Evolutionary conservation across 2,888 invertebrate genomes (phyloP), one percentile per base, ranked within the genome.

Genomic region (Clusia tigrina): DNA sequence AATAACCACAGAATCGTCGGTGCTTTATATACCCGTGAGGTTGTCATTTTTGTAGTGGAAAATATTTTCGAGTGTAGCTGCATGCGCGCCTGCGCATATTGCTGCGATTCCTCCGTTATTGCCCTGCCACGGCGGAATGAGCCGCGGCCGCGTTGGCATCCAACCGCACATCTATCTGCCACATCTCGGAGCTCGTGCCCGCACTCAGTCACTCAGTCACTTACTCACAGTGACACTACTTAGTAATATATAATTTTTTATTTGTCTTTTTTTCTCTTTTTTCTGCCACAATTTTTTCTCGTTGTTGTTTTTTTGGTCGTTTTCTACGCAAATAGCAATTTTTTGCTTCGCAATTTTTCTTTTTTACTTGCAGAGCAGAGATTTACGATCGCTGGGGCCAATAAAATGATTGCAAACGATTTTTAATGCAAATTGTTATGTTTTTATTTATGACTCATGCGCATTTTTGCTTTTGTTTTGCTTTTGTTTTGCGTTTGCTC

Each of bases 371-470:
- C 32, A 32, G 32, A 32, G 32, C 12, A 9, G 32, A 82, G 81
- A 82, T 81, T 81, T 81, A 81, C 78, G 81, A 79, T 77, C 74
- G 67, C 69, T 71, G 71, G 73, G 77, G 71, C 78, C 79, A 81
- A 81, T 81, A 82, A 81, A 81, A 82, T 82, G 81, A 81, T 81
- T 81, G 81, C 78, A 70, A 80, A 72, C 76, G 78, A 81, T 81
- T 79, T 81, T 78, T 78, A 81, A 82, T 78, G 80, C 78, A 82
- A 81, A 81, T 81, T 77, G 76, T 78, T 79, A 71, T 73, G 71
- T 74, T 72, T 73, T 72, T 76, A 71, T 66, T 69, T 48, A 48
- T 48, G 48, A 48, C 20, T 48, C 48, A 48, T 48, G 48, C 20
- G 48, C 18, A 48, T 20, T 42, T 42, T 42, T 42, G 42, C 42